Conservation (phyloP, 2,113 vertebrate species). For the Datnioides undecimradiatus region DNA sequence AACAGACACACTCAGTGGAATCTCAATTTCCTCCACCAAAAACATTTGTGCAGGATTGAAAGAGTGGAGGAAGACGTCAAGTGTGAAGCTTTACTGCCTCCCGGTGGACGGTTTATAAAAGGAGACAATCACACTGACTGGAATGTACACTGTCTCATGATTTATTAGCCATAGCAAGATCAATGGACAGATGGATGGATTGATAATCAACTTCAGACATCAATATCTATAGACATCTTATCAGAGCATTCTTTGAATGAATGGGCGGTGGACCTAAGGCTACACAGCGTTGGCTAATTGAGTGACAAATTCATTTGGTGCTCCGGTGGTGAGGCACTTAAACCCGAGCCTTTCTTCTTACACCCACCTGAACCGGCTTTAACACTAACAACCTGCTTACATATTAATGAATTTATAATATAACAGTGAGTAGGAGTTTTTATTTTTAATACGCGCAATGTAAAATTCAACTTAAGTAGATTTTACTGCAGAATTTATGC, state of each 20-base stretch:
- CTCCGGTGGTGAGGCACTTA: too few relatives aligned
- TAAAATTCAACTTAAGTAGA: background rate
- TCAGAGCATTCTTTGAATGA: conserved; percentile 15
- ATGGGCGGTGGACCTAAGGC: background rate
- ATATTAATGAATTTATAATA: background rate
- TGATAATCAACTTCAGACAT: too few relatives aligned
- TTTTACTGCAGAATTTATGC: background rate
- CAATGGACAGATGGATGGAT: background rate
- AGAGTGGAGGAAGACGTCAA: background rate
- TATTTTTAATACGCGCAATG: background rate
- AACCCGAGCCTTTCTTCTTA: background rate
- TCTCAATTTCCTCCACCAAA: conserved; percentile 57
- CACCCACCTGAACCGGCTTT: background rate
- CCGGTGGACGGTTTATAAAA: conserved; percentile 59
- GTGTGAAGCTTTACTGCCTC: conserved; percentile 72
- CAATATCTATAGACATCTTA: background rate
- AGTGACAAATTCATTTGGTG: background rate
- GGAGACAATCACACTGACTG: background rate
- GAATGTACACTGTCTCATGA: background rate
- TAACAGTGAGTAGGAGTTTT: conserved; percentile 1
- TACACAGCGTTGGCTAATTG: background rate
- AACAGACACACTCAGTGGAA: conserved; percentile 60
- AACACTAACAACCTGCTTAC: background rate
- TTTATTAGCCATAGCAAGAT: conserved; percentile 8
- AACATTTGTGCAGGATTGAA: background rate